Evolutionary conservation across 2,797 vertebrate species (phyloP).

Genomic region (Cossypha niveicapilla): DNA sequence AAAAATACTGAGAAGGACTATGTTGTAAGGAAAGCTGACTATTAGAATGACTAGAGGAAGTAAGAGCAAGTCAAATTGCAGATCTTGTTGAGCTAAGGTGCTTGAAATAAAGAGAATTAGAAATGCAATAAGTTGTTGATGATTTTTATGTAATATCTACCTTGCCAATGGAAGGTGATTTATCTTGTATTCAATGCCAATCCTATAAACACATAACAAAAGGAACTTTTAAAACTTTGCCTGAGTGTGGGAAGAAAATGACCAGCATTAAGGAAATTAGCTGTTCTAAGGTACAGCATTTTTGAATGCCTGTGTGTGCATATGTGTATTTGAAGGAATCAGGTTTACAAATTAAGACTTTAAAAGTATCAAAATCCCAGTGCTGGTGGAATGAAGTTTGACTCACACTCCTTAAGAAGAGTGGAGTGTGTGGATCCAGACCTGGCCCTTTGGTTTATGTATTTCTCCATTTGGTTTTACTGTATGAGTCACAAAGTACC

Average conservation of each 20-base stretch:
- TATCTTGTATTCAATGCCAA: background rate
- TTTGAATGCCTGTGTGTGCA: background rate
- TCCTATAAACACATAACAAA: background rate
- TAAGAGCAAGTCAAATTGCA: background rate
- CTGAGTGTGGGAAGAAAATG: background rate
- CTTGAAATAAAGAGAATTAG: background rate
- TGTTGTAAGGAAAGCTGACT: background rate
- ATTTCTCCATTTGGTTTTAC: background rate
- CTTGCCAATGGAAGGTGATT: background rate
- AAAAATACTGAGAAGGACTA: background rate
- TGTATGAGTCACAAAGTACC: background rate
- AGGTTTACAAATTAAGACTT: background rate
- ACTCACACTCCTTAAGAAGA: background rate
- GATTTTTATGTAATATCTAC: background rate
- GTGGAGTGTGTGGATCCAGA: background rate
- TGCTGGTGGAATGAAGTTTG: background rate
- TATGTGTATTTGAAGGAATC: background rate
- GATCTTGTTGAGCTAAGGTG: background rate
- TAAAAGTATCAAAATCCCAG: background rate
- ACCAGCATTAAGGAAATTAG: background rate
- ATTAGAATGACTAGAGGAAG: background rate
- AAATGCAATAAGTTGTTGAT: background rate
- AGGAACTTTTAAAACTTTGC: background rate
- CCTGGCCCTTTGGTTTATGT: background rate
- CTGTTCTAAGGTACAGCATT: background rate